Evolutionary conservation across 2,797 vertebrate species (phyloP), one percentile per base, ranked within the genome.

Genomic region (Smutsia gigantea): DNA sequence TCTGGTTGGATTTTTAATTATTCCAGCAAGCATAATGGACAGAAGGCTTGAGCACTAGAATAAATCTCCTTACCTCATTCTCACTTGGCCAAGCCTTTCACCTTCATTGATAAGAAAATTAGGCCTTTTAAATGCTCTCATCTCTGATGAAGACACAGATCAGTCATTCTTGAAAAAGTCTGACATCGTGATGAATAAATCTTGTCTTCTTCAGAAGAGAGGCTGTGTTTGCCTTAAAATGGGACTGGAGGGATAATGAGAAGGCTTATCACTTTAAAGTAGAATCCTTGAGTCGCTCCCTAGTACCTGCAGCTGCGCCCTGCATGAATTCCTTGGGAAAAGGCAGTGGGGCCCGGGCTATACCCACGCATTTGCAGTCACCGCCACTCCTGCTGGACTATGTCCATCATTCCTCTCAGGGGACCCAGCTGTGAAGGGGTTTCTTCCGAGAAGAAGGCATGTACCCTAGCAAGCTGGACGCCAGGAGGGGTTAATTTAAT

Each of bases 341-440:
- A 21, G 53, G 19, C 25, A 11, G 27, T 39, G 7, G 37, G 7
- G 34, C 27, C 11, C 7, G 18, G 12, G n/a, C 11, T 12, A 7
- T 12, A 51, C 46, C 46, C 46, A 12, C 46, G 11, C 46, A 46
- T 46, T 1, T 46, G 46, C 46, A 46, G 46, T 46, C 46, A 46
- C 46, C 11, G 5, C 31, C 17, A 1, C 5, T 10, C 0, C 12
- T 0, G 0, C 18, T 17, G 9, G 2, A 6, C 0, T 18, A 5
- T 7, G 10, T 6, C 25, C 1, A 7, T 2, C 34, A 8, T 27
- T 5, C 2, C 6, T 89, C 25, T 31, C 10, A 31, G 29, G 31
- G 1, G 3, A 12, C 14, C 63, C 57, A 10, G 10, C 7, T 14
- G 21, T 23, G 27, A 57, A 63, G 31, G 37, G 1, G 15, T 31